phyloP scores from a whole-genome alignment of 1,140 invertebrate species.

The Babylonia areolata region DNA sequence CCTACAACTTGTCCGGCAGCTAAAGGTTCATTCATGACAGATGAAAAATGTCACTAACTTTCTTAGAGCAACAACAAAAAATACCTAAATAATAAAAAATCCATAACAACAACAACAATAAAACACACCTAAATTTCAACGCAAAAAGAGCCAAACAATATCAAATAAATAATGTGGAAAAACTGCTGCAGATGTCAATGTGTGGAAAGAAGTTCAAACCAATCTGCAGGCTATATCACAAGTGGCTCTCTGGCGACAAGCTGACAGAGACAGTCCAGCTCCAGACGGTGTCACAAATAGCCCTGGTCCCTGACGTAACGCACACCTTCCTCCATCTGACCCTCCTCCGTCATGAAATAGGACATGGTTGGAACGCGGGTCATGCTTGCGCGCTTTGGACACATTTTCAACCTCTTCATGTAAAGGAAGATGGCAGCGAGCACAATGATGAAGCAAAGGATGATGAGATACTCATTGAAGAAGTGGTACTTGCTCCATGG shows the following conservation, averaged over 20 bases:
- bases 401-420: conserved; percentile 56
- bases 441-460: conserved; percentile 65
- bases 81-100: no score
- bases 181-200: neutral
- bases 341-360: conserved; percentile 67
- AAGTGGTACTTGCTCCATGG: conserved; percentile 35
- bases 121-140: no score
- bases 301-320: conserved; percentile 38
- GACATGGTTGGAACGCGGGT: conserved; percentile 64
- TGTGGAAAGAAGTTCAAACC: neutral
- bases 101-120: no score
- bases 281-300: conserved; percentile 27
- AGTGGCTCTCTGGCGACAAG: no score
- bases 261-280: neutral
- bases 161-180: no score
- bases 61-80: no score
- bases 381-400: conserved; percentile 49
- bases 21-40: no score
- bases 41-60: no score
- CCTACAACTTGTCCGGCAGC: no score
- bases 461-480: conserved; percentile 56
- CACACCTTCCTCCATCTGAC: conserved; percentile 55
- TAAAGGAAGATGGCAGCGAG: conserved; percentile 65
- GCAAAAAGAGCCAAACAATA: no score
- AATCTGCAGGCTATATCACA: no score